A percentile compares a stretch with the other conserved stretches of the same genome.
Evolutionary conservation across 1,140 invertebrate genomes (phyloP).

Genomic region (Amyelois transitella): DNA sequence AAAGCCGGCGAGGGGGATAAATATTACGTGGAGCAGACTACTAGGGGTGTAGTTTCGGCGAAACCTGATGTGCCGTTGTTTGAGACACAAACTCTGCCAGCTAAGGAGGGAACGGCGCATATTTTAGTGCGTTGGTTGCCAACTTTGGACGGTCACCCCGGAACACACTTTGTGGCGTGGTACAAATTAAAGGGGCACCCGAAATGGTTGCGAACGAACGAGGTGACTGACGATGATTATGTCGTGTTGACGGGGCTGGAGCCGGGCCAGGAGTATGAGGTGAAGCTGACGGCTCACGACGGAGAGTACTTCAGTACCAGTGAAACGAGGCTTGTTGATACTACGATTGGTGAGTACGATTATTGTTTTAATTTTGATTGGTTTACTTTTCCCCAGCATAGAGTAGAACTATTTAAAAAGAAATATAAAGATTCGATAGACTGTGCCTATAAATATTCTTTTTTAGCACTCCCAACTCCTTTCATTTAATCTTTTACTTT

Average conservation of each 20-base stretch:
- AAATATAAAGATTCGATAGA: too few species aligned
- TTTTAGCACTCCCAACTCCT: too few species aligned
- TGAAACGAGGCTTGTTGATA: slow-evolving; percentile 84
- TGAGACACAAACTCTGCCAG: slow-evolving; percentile 79
- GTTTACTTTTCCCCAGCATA: background rate
- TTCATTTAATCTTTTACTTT: too few species aligned
- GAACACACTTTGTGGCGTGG: slow-evolving; percentile 92
- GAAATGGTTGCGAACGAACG: slow-evolving; percentile 75
- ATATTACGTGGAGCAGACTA: slow-evolving; percentile 88
- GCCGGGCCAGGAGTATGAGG: slow-evolving; percentile 90
- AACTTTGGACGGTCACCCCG: slow-evolving; percentile 82
- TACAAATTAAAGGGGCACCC: slow-evolving; percentile 83
- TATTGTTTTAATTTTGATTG: background rate
- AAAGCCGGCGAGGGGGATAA: slow-evolving; percentile 87
- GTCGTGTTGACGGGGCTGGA: slow-evolving; percentile 86
- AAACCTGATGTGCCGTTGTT: slow-evolving; percentile 87
- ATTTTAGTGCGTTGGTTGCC: slow-evolving; percentile 89
- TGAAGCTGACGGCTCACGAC: slow-evolving; percentile 94
- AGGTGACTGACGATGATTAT: slow-evolving; percentile 83
- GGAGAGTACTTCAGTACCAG: slow-evolving; percentile 85
- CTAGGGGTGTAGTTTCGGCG: slow-evolving; percentile 75
- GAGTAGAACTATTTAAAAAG: too few species aligned
- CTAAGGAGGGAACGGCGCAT: slow-evolving; percentile 83
- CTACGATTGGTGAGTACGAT: slow-evolving; percentile 74
- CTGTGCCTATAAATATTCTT: too few species aligned